Conservation (phyloP, 2,113 vertebrate genomes). For the Brienomyrus longianalis region DNA sequence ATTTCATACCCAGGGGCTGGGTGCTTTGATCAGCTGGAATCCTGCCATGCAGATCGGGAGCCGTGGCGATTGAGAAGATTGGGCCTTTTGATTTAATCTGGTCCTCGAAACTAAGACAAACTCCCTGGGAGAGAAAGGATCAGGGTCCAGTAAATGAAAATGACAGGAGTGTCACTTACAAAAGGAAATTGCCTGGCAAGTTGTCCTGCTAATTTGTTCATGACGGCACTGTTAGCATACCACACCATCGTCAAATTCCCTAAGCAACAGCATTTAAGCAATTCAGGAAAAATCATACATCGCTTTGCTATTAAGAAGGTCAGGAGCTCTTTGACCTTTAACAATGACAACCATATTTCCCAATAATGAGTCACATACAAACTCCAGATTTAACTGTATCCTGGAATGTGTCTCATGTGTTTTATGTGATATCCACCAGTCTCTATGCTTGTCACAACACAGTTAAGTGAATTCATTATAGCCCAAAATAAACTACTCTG, state of each 20-base stretch:
- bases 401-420: not conserved
- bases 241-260: not conserved
- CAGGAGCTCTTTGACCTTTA: not conserved
- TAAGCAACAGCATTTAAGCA: not conserved
- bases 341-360: not conserved
- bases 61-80: constrained; percentile 13
- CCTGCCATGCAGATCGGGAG: constrained; percentile 31
- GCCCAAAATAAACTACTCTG: not conserved
- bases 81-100: constrained; percentile 23
- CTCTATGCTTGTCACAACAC: not conserved
- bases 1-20: constrained; percentile 33
- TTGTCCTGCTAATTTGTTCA: not conserved
- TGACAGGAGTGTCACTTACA: not conserved
- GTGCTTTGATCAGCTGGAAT: constrained; percentile 43
- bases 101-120: constrained; percentile 10
- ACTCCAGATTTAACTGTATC: not conserved
- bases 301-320: not conserved
- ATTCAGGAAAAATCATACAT: not conserved
- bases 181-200: not conserved
- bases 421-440: not conserved
- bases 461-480: not conserved
- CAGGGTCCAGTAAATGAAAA: not conserved
- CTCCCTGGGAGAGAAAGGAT: constrained; percentile 8
- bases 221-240: not conserved
- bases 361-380: not conserved